Base-by-base conservation (phyloP, 2,888 invertebrate species). In the Plusia festucae region DNA sequence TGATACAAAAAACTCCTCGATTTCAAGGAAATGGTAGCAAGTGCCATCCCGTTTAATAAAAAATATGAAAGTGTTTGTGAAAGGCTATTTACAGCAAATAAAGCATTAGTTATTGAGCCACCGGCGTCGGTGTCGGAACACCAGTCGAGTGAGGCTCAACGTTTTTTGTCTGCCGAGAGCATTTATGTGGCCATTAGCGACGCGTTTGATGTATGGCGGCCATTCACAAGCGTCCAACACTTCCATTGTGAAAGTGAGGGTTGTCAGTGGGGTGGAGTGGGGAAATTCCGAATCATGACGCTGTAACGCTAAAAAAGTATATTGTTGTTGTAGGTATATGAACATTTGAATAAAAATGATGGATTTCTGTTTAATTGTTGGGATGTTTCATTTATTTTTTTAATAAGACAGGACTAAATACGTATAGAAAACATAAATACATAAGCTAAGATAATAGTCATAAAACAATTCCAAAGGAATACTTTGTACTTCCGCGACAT, bases 181-280 rank as follows among this genome's bases (percentile, higher is more conserved):
- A 71, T 73, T 73, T 56, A 61, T 61, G 73, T 60, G 51, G 56
- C 72, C 72, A 73, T 73, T 73, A 73, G 58, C 54, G 46, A 53
- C 16, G 40, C 49, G 62, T 54, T 49, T 73, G 77, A 76, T 76
- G 55, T 74, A 74, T 77, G 55, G 54, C n/a, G 3, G 30, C 60
- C 56, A 62, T 72, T 72, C 73, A 15, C 34, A 53, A 59, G 49
- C 52, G 51, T 34, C 46, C 32, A 71, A 72, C 66, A 56, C 56
- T 46, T 52, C 73, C 20, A 74, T 74, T 65, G 73, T 77, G 53
- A 60, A 51, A 34, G 51, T 18, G 32, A 40, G 40, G 40, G 40
- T n/a, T n/a, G 40, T n/a, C 40, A 40, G 5, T n/a, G 5, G 9
- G 2, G 30, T n/a, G 7, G n/a, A 40, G 40, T n/a, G n/a, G n/a